Conservation (phyloP, 1,140 invertebrate species). For the Aphelinus atriplicis region DNA sequence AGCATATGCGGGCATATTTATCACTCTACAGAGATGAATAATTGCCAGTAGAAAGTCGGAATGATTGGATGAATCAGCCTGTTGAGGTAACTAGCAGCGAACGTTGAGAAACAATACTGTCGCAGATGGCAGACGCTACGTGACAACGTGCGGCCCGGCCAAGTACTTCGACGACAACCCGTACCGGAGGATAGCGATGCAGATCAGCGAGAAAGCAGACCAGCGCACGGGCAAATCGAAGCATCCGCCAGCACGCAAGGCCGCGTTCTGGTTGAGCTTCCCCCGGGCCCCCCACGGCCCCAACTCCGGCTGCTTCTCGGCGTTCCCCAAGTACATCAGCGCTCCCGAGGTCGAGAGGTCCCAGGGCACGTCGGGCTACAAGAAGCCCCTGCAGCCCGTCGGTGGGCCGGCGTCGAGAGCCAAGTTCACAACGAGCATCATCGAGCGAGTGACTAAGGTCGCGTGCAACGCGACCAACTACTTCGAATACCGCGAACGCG, state of each 20-base stretch:
- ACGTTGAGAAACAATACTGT: no score
- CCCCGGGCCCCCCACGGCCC: constrained; percentile 52
- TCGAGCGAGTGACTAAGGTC: constrained; percentile 53
- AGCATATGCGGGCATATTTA: no score
- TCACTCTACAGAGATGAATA: no score
- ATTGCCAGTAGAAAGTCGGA: no score
- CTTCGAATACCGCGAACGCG: constrained; percentile 46
- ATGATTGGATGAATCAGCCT: no score
- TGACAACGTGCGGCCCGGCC: not conserved
- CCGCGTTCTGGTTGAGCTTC: constrained; percentile 49
- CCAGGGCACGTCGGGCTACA: no score
- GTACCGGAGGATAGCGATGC: not conserved
- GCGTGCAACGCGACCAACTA: constrained; percentile 56
- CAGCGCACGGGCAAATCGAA: constrained; percentile 24
- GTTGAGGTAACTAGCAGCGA: no score
- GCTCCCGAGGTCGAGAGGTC: constrained; percentile 44
- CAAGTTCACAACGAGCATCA: constrained; percentile 56
- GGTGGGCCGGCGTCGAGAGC: constrained; percentile 45
- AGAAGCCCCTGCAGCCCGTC: constrained; percentile 37
- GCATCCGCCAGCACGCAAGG: not conserved
- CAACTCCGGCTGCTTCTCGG: constrained; percentile 54
- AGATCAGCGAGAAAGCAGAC: constrained; percentile 23
- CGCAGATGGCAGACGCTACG: constrained; percentile 36
- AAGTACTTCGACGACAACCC: constrained; percentile 24
- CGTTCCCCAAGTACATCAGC: constrained; percentile 46